Percentiles rank a stretch among this genome's conserved stretches.
These are phyloP conservation scores for Pyrrhia umbra DNA, from an alignment of 2,888 invertebrate genomes.

Conservation along the genomic window DNA sequence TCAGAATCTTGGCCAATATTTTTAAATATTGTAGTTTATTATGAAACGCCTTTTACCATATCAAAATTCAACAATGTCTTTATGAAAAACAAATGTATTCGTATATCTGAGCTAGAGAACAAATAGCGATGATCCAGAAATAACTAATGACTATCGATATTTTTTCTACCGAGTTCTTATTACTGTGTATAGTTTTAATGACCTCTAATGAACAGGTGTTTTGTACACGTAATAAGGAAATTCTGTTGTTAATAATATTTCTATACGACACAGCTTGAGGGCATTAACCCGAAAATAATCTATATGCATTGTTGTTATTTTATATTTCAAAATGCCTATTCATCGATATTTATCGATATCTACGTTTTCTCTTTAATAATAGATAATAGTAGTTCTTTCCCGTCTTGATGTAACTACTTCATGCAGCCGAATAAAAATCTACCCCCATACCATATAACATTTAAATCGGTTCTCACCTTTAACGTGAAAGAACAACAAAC, in stretches of 20 bases:
- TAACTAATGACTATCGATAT: background rate
- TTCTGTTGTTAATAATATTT: background rate
- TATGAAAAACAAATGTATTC: background rate
- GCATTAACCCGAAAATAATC: background rate
- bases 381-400: too few species aligned
- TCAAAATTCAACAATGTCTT: background rate
- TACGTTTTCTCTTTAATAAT: background rate
- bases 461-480: too few species aligned
- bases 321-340: background rate
- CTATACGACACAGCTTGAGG: background rate
- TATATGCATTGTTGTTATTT: background rate
- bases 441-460: too few species aligned
- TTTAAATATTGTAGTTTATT: conserved; percentile 6
- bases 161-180: background rate
- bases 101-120: background rate
- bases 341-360: background rate
- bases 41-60: background rate
- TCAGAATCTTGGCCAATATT: background rate
- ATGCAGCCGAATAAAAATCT: too few species aligned
- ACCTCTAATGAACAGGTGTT: background rate
- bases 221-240: background rate
- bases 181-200: conserved; percentile 6
- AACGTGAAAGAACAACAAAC: too few species aligned
- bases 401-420: too few species aligned
- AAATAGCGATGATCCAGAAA: background rate